These are phyloP conservation scores for Otis tarda DNA, from an alignment of 2,113 vertebrate genomes.

Conservation along the genomic window DNA sequence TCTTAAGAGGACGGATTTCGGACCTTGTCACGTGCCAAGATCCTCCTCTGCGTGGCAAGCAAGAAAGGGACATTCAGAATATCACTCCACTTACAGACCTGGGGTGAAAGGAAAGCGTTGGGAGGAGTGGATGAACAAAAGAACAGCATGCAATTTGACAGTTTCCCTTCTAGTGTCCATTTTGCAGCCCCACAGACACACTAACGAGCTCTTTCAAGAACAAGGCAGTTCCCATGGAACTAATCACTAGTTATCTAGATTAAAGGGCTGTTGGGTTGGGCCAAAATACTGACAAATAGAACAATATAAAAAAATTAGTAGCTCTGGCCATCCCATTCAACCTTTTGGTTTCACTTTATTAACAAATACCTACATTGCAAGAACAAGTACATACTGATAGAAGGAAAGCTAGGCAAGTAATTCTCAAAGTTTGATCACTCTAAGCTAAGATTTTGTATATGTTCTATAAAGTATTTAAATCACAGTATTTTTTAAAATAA, in stretches of 20 bases:
- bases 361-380: not conserved
- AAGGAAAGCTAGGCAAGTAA: not conserved
- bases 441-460: not conserved
- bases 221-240: not conserved
- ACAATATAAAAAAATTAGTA: not conserved
- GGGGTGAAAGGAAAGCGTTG: not conserved
- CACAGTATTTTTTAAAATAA: not conserved
- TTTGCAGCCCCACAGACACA: not conserved
- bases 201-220: not conserved
- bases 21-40: too few relatives aligned
- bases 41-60: not conserved
- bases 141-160: not conserved
- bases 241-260: not conserved
- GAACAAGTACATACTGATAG: not conserved
- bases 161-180: not conserved
- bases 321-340: not conserved
- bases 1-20: too few relatives aligned
- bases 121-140: not conserved
- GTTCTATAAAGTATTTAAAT: not conserved
- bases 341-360: not conserved
- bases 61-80: not conserved
- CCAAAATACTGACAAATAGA: not conserved
- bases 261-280: not conserved
- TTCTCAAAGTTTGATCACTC: not conserved
- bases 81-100: too few relatives aligned